Base-by-base conservation (phyloP, 2,888 invertebrate genomes). In the Hypsopygia costalis region DNA sequence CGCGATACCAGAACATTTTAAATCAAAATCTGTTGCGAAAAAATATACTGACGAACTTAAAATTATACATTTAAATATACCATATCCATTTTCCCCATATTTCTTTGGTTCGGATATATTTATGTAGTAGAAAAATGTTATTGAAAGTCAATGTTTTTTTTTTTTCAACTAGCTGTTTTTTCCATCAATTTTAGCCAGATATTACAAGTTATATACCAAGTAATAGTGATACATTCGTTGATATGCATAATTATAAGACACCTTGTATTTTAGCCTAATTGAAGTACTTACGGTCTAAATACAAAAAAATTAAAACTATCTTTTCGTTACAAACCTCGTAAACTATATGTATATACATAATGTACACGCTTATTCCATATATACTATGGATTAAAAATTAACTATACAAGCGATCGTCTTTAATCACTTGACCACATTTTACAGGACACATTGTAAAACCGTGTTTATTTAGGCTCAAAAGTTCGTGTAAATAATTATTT, bases 211-310 rank as follows among this genome's bases (percentile, higher is more conserved):
- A 37, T 21, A 37, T 37, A 37, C 31, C 33, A 39, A 51, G 49
- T 58, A 46, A 60, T 55, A 68, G 62, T 70, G 69, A 75, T 81
- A 82, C 73, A 73, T 83, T 87, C 82, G 85, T 85, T 87, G 87
- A 87, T 87, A 87, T 87, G 87, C 87, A 87, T 87, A 82, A 79
- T 82, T 76, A 70, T 85, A 87, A 87, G 87, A 87, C 87, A 87
- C 87, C 83, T 83, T 86, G 87, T 81, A 85, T 69, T 79, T 73
- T 80, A 67, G 60, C 77, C 75, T 78, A 77, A 65, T 56, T 37
- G 36, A 37, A 30, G 66, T 74, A 77, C 69, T 64, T 66, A 68
- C 58, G 66, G 72, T 77, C 72, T 64, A 66, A 67, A 79, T 81
- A 81, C 60, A 81, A 82, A 81, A 78, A 63, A 74, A 75, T 69